Evolutionary conservation across 2,797 vertebrate genomes (phyloP), one percentile per base, ranked within the genome.

Genomic region (Selene dorsalis): DNA sequence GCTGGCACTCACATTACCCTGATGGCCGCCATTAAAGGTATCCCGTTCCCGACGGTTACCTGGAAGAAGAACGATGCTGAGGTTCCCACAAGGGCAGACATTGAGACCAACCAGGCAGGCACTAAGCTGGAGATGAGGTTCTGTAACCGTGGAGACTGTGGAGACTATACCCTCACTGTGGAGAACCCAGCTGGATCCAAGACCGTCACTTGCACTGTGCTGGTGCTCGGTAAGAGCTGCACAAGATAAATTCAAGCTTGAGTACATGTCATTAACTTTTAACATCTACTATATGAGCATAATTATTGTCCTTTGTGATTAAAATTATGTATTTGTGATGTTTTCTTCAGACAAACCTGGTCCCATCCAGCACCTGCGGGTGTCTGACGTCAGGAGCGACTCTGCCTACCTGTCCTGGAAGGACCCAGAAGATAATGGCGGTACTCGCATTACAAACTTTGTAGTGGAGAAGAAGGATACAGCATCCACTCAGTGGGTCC

Each of bases 381-480:
- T 99, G 83, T 97, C 96, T 89, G 98, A 99, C 80, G 90, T 99
- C 83, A 96, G 97, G 92, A 96, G 95, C 0, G 98, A 99, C 92
- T 99, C 98, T 20, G 98, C 97, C 74, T 98, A 99, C 86, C 92
- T 99, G 63, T 98, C 97, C 58, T 99, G 98, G 98, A 99, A 98
- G 87, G 98, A 99, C 88, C 98, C 98, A n/a, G 96, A 99, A 79
- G 98, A 99, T 85, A 96, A 94, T 41, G 98, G 98, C 0, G 98
- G 98, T 10, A 89, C 95, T 86, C 96, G 97, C 79, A 94, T 99
- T 90, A 98, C 97, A 28, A 99, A 99, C 92, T 99, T 99, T 50
- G 95, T 99, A 50, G 96, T 99, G 75, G 98, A 99, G 92, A 99
- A 98, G 87, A 98, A 96, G 89, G 98, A 99, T 83, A 95, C 95